These are phyloP conservation scores for Tursiops truncatus DNA, from an alignment of 2,113 vertebrate species.

Conservation along the genomic window DNA sequence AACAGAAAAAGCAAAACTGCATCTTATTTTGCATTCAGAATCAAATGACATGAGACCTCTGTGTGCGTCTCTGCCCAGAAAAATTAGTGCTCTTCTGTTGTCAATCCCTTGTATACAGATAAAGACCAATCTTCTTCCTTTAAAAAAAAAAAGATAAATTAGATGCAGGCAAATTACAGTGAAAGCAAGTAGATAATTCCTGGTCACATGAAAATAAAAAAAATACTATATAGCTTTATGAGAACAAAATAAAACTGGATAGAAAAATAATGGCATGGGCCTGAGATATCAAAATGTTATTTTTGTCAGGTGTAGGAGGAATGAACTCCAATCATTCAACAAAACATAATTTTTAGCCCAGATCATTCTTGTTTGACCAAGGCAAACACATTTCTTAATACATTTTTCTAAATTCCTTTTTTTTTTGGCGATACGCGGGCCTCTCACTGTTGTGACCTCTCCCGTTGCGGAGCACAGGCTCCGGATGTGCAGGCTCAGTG, in stretches of 20 bases:
- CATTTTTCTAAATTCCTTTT: slow-evolving; percentile 35
- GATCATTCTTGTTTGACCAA: neutral
- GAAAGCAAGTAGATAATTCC: slow-evolving; percentile 35
- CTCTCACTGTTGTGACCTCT: no score
- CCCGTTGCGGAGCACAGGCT: no score
- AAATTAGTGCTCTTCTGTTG: neutral
- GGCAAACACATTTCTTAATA: slow-evolving; percentile 37
- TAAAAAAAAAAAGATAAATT: slow-evolving; percentile 19
- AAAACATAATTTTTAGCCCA: slow-evolving; percentile 27
- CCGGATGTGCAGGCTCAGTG: no score
- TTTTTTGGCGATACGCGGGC: no score
- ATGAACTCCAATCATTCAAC: slow-evolving; percentile 47
- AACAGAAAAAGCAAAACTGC: slow-evolving; percentile 19
- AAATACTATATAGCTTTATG: neutral
- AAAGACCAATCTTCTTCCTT: slow-evolving; percentile 43
- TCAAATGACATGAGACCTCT: neutral
- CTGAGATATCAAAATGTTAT: neutral
- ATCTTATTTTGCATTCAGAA: neutral
- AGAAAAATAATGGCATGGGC: slow-evolving; percentile 4
- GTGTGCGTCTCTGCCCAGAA: neutral
- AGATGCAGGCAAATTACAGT: neutral
- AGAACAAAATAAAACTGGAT: slow-evolving; percentile 48
- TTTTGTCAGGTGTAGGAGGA: slow-evolving; percentile 33
- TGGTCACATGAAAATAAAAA: neutral
- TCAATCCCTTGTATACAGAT: slow-evolving; percentile 31